Evolutionary conservation across 2,113 vertebrate species (phyloP).

Genomic region (Grallaria varia): DNA sequence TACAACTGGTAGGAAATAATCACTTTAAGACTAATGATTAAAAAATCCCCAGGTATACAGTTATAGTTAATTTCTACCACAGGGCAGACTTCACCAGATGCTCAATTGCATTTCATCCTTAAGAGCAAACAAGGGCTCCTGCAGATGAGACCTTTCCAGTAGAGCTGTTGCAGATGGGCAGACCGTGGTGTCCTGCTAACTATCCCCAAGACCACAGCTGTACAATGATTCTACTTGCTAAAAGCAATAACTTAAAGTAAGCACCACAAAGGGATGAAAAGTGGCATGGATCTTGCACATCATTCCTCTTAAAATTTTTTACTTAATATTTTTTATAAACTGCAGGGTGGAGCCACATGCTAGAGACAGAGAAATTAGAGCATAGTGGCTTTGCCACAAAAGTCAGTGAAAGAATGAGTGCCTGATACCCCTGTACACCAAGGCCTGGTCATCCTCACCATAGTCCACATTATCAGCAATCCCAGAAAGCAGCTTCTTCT

Average conservation of each 20-base stretch:
- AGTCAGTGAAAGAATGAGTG: not conserved
- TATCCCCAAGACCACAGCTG: not conserved
- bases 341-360: not conserved
- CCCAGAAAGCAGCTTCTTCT: not conserved
- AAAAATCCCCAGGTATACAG: constrained; percentile 5
- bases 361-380: not conserved
- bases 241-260: not conserved
- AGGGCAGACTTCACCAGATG: constrained; percentile 21
- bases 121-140: constrained; percentile 39
- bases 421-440: not conserved
- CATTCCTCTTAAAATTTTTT: not conserved
- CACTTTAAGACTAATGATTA: constrained; percentile 1
- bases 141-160: constrained; percentile 21
- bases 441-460: not conserved
- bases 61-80: not conserved
- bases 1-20: not conserved
- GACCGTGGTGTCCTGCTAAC: not conserved
- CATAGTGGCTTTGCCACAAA: not conserved
- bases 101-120: constrained; percentile 15
- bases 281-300: not conserved
- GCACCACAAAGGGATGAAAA: not conserved
- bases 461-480: not conserved
- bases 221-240: not conserved
- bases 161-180: constrained; percentile 23
- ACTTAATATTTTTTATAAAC: not conserved